phyloP scores from a whole-genome alignment of 2,113 vertebrate genomes.

The Rhinopomastus cyanomelas region DNA sequence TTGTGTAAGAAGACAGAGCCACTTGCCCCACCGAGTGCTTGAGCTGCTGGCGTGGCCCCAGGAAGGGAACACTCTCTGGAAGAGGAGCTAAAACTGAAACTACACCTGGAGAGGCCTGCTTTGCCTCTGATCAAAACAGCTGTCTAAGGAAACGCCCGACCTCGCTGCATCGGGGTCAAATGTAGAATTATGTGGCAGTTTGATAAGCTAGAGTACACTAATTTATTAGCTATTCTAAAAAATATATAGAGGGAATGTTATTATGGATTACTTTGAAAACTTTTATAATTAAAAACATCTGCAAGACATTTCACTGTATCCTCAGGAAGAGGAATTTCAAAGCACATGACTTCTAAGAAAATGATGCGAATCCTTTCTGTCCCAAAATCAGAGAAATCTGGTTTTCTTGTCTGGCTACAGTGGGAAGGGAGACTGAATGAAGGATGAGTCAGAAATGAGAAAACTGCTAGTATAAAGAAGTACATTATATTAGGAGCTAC shows the following conservation, averaged over 20 bases:
- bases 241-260: conserved; percentile 76
- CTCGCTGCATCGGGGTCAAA: conserved; percentile 42
- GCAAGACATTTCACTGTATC: conserved; percentile 81
- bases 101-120: conserved; percentile 39
- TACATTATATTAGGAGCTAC: conserved; percentile 1
- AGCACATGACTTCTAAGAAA: conserved; percentile 82
- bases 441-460: conserved; percentile 48
- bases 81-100: conserved; percentile 71
- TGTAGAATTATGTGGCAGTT: conserved; percentile 71
- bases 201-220: conserved; percentile 76
- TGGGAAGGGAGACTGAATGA: conserved; percentile 3
- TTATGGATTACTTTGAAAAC: conserved; percentile 75
- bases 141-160: conserved; percentile 66
- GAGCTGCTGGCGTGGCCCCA: neutral
- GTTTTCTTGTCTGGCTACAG: conserved; percentile 59
- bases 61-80: conserved; percentile 36
- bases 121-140: conserved; percentile 24
- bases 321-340: conserved; percentile 84
- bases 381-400: conserved; percentile 81
- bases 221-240: conserved; percentile 73
- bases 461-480: conserved; percentile 6
- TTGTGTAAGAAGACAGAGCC: conserved; percentile 43
- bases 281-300: conserved; percentile 84
- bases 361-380: conserved; percentile 75
- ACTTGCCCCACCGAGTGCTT: conserved; percentile 19